Evolutionary conservation across 2,113 vertebrate species (phyloP).

Genomic region (Triplophysa siluroides): DNA sequence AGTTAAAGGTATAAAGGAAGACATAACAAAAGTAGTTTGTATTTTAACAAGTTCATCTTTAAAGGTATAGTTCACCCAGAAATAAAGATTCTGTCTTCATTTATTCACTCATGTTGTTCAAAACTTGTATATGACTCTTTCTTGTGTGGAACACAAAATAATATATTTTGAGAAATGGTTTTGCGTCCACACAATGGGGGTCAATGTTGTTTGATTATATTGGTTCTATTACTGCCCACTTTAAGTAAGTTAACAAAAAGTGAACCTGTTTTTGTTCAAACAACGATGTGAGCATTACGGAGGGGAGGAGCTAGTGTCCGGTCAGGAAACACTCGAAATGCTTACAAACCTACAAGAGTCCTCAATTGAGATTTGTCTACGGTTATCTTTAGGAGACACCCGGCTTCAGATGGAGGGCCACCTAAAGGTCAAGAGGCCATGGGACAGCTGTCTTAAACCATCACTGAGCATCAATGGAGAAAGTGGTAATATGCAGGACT

Average conservation of each 20-base stretch:
- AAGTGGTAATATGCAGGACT: constrained; percentile 69
- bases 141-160: too few species aligned
- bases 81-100: too few species aligned
- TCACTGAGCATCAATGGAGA: constrained; percentile 68
- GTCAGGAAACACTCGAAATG: constrained; percentile 70
- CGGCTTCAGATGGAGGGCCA: constrained; percentile 58
- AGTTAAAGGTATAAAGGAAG: too few species aligned
- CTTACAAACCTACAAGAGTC: constrained; percentile 67
- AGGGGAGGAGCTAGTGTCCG: constrained; percentile 68
- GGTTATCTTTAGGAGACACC: constrained; percentile 75
- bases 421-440: constrained; percentile 59
- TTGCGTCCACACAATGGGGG: too few species aligned
- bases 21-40: too few species aligned
- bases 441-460: constrained; percentile 62
- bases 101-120: too few species aligned
- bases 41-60: too few species aligned
- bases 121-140: too few species aligned
- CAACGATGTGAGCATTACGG: constrained; percentile 67
- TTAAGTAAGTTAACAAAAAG: not conserved
- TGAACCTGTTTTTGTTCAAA: not conserved
- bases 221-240: not conserved
- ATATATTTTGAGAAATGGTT: too few species aligned
- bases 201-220: too few species aligned
- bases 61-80: too few species aligned
- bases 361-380: constrained; percentile 71